Base-by-base conservation (phyloP, 2,888 invertebrate genomes). In the Beris morrisii region DNA sequence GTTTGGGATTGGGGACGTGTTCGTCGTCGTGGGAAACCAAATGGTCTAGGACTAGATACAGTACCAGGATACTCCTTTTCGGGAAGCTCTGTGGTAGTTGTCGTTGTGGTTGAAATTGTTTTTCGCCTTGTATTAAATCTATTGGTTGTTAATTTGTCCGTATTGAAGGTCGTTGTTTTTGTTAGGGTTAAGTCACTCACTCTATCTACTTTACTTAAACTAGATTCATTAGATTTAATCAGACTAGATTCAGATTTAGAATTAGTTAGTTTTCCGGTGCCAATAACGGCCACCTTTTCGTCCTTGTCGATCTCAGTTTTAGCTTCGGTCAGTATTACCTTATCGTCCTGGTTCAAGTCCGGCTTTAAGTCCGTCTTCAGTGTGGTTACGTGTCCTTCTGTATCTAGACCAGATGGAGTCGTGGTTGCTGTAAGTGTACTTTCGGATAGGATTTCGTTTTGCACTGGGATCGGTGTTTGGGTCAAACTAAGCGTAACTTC, bases 21-120 rank as follows among this genome's bases (percentile, higher is more conserved):
- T 72, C 83, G 79, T 72, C 82, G 77, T 72, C 82, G 77, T 48
- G 61, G 79, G 71, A 80, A 83, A 74, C 83, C 82, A 74, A 84
- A 84, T 28, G 84, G 84, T 76, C 84, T 78, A 70, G 84, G 83
- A 77, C 83, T 83, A 72, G 83, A 82, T 69, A 84, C 79, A 61
- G 78, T 75, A 61, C 80, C 78, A 67, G 77, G 68, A 71, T 74
- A 72, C 69, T 73, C 75, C 68, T 75, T 77, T 74, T 73, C 75
- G 69, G 50, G 64, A 43, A 57, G 45, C 66, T 73, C 73, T 69
- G 71, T 69, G 67, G 72, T 71, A 61, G 73, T 64, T 64, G 61
- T 59, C 45, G 45, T 63, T 6, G 72, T 66, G 30, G 67, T 70
- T 65, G 69, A 66, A 9, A 11, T 12, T 4, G 46, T 46, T 57